Evolutionary conservation across 2,797 vertebrate genomes (phyloP).

Genomic region (Oophaga sylvatica): DNA sequence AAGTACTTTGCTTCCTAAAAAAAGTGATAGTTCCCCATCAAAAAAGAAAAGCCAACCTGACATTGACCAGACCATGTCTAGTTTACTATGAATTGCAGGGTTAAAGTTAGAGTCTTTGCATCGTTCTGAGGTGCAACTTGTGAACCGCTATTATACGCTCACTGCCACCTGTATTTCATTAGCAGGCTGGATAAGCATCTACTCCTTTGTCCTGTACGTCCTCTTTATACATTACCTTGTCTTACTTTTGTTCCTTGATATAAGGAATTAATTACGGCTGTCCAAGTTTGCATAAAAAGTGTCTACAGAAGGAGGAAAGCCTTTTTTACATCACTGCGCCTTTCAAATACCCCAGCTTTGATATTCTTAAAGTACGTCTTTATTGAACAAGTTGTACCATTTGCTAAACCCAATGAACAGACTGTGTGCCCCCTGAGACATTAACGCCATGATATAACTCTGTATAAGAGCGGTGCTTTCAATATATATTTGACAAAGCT

Average conservation of each 20-base stretch:
- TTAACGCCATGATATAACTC: constrained; percentile 41
- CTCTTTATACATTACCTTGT: constrained; percentile 8
- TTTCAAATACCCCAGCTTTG: constrained; percentile 6
- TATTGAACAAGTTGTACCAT: constrained; percentile 31
- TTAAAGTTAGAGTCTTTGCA: not conserved
- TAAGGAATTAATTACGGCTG: not conserved
- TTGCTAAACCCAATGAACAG: constrained; percentile 28
- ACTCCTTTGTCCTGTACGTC: not conserved
- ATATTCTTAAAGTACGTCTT: constrained; percentile 34
- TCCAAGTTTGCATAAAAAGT: constrained; percentile 15
- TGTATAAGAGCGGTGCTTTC: not conserved
- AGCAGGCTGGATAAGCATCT: not conserved
- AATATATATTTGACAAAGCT: constrained; percentile 25
- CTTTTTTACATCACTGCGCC: not conserved
- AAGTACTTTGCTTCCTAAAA: no score
- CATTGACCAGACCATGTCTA: no score
- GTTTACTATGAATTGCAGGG: no score
- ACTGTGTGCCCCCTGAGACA: constrained; percentile 26
- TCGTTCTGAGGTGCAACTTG: not conserved
- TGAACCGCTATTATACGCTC: not conserved
- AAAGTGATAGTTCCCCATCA: no score
- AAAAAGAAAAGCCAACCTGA: no score
- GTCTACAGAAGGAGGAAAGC: not conserved
- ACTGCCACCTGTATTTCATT: not conserved
- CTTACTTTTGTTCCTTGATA: not conserved